Evolutionary conservation across 2,113 vertebrate genomes (phyloP).

Genomic region (Prolemur simus): DNA sequence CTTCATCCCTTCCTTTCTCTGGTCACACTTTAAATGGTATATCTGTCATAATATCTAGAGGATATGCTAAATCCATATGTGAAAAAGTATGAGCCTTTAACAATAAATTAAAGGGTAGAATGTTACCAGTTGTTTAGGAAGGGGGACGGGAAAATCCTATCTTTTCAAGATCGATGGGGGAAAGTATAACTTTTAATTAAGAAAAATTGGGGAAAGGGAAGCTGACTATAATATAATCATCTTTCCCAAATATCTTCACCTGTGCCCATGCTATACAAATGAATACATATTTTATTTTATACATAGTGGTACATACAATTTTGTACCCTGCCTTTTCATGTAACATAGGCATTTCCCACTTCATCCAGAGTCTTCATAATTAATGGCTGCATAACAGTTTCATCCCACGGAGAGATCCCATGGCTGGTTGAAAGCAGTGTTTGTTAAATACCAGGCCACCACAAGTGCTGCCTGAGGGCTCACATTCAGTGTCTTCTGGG

Average conservation of each 20-base stretch:
- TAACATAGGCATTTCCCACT: background rate
- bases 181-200: background rate
- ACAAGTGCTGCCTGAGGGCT: background rate
- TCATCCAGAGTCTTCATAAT: background rate
- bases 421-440: background rate
- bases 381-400: background rate
- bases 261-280: background rate
- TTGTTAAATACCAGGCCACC: background rate
- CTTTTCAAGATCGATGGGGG: background rate
- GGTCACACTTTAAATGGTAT: background rate
- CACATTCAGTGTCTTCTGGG: background rate
- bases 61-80: background rate
- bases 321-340: background rate
- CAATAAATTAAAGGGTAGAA: background rate
- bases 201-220: background rate
- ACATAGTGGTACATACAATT: background rate
- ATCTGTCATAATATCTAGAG: background rate
- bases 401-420: background rate
- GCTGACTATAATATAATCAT: background rate
- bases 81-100: background rate
- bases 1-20: background rate
- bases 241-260: background rate
- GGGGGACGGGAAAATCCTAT: background rate
- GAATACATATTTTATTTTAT: background rate
- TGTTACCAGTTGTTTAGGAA: background rate